Conservation (phyloP, 2,113 vertebrate species). For the Planiliza haematocheilus region DNA sequence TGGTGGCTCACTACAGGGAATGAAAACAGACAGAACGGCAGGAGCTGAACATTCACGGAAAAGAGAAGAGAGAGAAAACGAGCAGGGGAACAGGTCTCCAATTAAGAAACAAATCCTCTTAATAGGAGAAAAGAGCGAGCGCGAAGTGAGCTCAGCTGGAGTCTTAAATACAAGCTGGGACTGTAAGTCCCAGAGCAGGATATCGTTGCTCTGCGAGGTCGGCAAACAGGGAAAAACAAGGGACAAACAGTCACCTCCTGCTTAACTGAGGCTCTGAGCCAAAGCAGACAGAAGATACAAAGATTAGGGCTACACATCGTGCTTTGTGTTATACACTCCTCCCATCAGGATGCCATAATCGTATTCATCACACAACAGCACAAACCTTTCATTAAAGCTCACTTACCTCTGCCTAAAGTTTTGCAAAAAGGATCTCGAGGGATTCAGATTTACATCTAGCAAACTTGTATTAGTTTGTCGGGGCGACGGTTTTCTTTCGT, state of each 20-base stretch:
- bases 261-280: constrained; percentile 9
- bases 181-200: constrained; percentile 27
- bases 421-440: constrained; percentile 2
- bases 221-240: constrained; percentile 9
- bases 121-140: constrained; percentile 7
- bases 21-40: constrained; percentile 7
- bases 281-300: constrained; percentile 28
- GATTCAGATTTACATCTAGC: neutral
- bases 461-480: neutral
- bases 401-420: constrained; percentile 10
- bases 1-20: constrained; percentile 78
- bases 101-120: constrained; percentile 43
- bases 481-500: constrained; percentile 1
- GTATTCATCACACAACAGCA: constrained; percentile 15
- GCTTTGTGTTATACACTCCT: constrained; percentile 18
- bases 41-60: constrained; percentile 3
- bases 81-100: constrained; percentile 14
- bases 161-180: constrained; percentile 21
- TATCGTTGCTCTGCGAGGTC: constrained; percentile 5
- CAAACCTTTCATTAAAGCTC: constrained; percentile 7
- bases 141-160: constrained; percentile 30
- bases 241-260: neutral
- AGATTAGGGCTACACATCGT: constrained; percentile 15
- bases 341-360: constrained; percentile 6
- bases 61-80: neutral